Conservation (phyloP, 2,888 invertebrate genomes). For the Fragum sueziense region DNA sequence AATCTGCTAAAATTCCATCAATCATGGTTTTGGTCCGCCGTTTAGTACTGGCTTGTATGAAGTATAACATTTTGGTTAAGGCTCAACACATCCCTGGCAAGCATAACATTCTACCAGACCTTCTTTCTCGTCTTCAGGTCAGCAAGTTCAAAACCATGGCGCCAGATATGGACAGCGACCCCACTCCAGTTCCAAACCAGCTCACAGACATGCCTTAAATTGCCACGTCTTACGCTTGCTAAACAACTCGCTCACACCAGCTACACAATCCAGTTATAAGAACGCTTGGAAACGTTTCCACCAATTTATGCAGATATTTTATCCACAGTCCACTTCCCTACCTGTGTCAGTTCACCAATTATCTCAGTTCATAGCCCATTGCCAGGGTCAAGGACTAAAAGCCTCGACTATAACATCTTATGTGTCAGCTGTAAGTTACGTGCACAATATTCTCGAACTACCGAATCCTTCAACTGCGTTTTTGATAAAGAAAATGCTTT, state of each 20-base stretch:
- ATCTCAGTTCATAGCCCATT: background rate
- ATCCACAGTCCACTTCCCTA: background rate
- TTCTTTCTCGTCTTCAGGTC: slow-evolving; percentile 52
- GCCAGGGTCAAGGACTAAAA: background rate
- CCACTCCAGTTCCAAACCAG: slow-evolving; percentile 19
- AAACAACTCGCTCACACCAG: background rate
- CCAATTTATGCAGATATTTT: background rate
- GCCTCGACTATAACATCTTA: background rate
- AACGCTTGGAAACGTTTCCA: background rate
- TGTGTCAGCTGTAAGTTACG: background rate
- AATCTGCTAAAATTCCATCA: slow-evolving; percentile 20
- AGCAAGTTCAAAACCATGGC: slow-evolving; percentile 31
- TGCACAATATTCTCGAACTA: background rate
- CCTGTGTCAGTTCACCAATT: background rate
- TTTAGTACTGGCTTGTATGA: slow-evolving; percentile 37
- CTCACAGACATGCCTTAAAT: background rate
- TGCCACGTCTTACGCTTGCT: background rate
- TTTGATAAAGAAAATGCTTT: background rate
- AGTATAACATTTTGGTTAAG: slow-evolving; percentile 34
- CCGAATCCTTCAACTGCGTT: background rate
- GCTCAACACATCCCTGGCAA: slow-evolving; percentile 39
- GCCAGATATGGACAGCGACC: slow-evolving; percentile 32
- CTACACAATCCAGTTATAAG: background rate
- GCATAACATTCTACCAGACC: slow-evolving; percentile 45
- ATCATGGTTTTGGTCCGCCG: slow-evolving; percentile 47